These are phyloP conservation scores for Cancer borealis DNA, from an alignment of 2,888 invertebrate genomes.

Conservation along the genomic window DNA sequence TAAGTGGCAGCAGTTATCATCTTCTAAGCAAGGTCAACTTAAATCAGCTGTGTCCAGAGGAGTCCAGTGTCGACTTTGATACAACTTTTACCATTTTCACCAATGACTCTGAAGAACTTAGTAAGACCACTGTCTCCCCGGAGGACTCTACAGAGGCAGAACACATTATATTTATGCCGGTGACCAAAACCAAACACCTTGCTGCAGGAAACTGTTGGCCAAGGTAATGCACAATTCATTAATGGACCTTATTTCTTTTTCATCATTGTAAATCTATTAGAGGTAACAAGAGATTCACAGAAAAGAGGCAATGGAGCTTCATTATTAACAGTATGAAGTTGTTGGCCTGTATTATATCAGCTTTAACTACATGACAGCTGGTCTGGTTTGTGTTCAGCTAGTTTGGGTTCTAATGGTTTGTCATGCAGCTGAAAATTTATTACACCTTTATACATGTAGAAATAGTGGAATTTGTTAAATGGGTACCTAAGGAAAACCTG, in stretches of 20 bases:
- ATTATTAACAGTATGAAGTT: background rate
- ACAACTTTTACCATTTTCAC: slow-evolving; percentile 2
- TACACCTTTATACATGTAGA: no score
- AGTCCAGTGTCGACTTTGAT: background rate
- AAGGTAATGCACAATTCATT: slow-evolving; percentile 48
- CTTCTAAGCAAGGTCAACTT: slow-evolving; percentile 55
- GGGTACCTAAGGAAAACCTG: no score
- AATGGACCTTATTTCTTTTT: background rate
- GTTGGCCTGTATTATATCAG: background rate
- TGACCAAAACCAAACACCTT: slow-evolving; percentile 22
- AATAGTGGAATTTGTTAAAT: no score
- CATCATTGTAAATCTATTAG: background rate
- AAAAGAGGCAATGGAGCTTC: no score
- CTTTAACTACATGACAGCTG: no score
- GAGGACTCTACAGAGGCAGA: slow-evolving; percentile 17
- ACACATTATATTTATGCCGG: slow-evolving; percentile 52
- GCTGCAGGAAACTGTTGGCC: slow-evolving; percentile 62
- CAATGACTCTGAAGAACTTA: slow-evolving; percentile 44
- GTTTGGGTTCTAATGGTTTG: no score
- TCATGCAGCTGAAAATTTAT: no score
- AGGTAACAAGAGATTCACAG: background rate
- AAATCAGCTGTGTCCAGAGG: slow-evolving; percentile 54
- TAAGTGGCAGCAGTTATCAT: slow-evolving; percentile 60
- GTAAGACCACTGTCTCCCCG: background rate
- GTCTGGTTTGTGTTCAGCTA: no score